Evolutionary conservation across 1,140 invertebrate species (phyloP), one percentile per base, ranked within the genome.

Genomic region (Papilio dardanus): DNA sequence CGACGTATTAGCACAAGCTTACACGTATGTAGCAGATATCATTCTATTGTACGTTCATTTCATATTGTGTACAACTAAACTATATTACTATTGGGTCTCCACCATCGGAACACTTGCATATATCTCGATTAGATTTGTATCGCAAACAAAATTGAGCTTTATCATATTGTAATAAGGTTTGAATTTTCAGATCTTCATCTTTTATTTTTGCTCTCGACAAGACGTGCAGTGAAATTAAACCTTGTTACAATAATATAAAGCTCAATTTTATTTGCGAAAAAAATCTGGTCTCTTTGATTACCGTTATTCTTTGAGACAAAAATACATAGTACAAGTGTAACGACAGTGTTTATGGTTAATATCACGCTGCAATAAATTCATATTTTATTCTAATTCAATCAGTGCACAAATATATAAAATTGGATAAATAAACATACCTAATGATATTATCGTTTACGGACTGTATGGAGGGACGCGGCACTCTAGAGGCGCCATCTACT

Each of bases 391-490:
- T 54, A 74, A 78, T 76, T 74, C 76, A 77, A 77, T 75, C 76
- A 77, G 65, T 37, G 68, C 58, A 77, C 67, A 67, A 75, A 75
- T 30, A 73, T n/a, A 14, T 65, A 33, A 73, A 12, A 31, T 21
- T 54, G 50, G 2, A 3, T 24, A 14, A 28, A 28, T 30, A 10
- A 31, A 86, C 87, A 94, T 89, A 96, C 96, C 95, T 96, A 85
- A 96, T 95, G 67, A 96, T 88, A 82, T 94, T 95, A 78, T 97
- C 96, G 88, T 97, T 97, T 46, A 96, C 96, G 31, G 94, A 95
- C 85, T 96, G 95, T 78, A 96, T 85, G 6, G 93, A 93, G n/a
- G 91, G 81, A 2, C 93, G 85, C 0, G 90, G 90, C 0, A 87
- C 78, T 68, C 92, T 80, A 1, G 87, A 83, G 6, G 88, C 88